phyloP scores from a whole-genome alignment of 2,113 vertebrate species.

The Girardinichthys multiradiatus region DNA sequence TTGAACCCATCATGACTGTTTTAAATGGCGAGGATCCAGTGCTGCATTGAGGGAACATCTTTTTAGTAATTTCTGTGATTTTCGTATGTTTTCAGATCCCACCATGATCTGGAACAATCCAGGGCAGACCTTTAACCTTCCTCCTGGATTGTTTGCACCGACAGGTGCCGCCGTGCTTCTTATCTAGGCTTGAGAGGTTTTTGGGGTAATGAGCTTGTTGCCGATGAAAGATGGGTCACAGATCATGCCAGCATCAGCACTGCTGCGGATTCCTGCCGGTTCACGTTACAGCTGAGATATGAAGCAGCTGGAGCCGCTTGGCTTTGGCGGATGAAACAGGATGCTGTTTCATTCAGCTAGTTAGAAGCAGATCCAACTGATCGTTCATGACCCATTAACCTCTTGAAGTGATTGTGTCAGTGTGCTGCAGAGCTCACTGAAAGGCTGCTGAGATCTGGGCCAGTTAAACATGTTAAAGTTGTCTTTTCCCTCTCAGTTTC shows the following conservation, averaged over 20 bases:
- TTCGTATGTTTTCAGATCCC: background rate
- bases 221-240: constrained; percentile 61
- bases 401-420: background rate
- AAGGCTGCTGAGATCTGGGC: background rate
- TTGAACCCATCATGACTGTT: constrained; percentile 45
- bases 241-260: constrained; percentile 40
- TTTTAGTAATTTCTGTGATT: background rate
- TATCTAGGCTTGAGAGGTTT: constrained; percentile 46
- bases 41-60: constrained; percentile 24
- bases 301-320: constrained; percentile 65
- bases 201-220: constrained; percentile 67
- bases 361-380: constrained; percentile 39
- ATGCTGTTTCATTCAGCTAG: constrained; percentile 52
- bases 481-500: background rate
- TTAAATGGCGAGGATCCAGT: constrained; percentile 60
- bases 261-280: constrained; percentile 60
- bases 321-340: constrained; percentile 59
- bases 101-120: background rate
- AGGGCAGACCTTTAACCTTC: constrained; percentile 46
- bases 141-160: constrained; percentile 13
- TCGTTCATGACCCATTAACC: constrained; percentile 10
- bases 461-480: background rate
- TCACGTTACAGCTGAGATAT: constrained; percentile 63
- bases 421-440: background rate
- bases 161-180: constrained; percentile 18